phyloP scores from a whole-genome alignment of 2,797 vertebrate species.

The Sebastes melanostomus region DNA sequence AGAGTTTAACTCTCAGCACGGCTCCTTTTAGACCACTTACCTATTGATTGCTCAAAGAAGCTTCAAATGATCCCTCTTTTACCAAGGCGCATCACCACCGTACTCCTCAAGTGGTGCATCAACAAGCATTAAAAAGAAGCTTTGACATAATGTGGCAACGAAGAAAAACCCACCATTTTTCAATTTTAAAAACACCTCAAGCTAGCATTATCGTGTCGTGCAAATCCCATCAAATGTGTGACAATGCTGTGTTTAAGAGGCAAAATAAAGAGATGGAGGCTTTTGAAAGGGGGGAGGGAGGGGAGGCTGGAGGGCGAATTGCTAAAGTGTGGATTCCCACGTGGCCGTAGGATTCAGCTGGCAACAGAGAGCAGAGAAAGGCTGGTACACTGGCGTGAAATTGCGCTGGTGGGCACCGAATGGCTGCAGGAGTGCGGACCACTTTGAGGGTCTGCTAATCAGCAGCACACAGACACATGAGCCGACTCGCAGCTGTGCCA shows the following conservation, averaged over 20 bases:
- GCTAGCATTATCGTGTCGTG: constrained; percentile 36
- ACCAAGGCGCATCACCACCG: constrained; percentile 24
- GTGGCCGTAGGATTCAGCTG: constrained; percentile 60
- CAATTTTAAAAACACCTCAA: constrained; percentile 55
- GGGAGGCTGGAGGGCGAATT: constrained; percentile 49
- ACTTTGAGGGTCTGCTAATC: constrained; percentile 83
- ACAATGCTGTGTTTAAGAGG: constrained; percentile 52
- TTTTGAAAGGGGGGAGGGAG: constrained; percentile 35
- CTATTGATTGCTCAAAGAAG: constrained; percentile 62
- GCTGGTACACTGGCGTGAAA: constrained; percentile 75
- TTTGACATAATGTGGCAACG: constrained; percentile 7
- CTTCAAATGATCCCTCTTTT: constrained; percentile 44
- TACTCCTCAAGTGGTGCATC: constrained; percentile 38
- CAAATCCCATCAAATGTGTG: constrained; percentile 66
- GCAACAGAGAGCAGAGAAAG: constrained; percentile 65
- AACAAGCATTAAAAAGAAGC: constrained; percentile 14
- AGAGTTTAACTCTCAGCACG: constrained; percentile 53
- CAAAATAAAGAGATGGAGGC: constrained; percentile 55
- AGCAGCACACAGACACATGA: constrained; percentile 75
- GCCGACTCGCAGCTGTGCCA: constrained; percentile 72
- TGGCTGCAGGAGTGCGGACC: constrained; percentile 64
- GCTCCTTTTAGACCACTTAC: constrained; percentile 54
- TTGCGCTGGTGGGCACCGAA: constrained; percentile 74
- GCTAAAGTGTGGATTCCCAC: constrained; percentile 67
- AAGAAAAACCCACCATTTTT: constrained; percentile 11